phyloP scores from a whole-genome alignment of 2,113 vertebrate species.

The Apodemus speciosus region DNA sequence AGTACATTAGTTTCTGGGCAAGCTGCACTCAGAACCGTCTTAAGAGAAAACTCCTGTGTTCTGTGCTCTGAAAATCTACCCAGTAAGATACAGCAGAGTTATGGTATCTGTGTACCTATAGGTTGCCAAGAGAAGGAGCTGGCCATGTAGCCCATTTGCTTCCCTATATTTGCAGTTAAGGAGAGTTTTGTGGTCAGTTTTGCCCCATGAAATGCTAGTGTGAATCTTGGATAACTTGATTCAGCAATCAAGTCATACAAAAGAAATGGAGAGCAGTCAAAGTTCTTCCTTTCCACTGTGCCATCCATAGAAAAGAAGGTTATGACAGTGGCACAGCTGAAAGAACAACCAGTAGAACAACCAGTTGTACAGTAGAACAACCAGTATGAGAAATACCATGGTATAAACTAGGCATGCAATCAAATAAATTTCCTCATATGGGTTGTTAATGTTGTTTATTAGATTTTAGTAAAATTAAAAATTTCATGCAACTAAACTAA shows the following conservation, averaged over 20 bases:
- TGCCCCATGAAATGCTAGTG: not conserved
- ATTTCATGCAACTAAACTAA: not conserved
- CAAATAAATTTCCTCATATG: not conserved
- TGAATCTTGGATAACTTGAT: no score
- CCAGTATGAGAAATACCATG: not conserved
- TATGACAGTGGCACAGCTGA: not conserved
- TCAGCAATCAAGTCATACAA: no score
- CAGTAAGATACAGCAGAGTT: not conserved
- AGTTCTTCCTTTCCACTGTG: not conserved
- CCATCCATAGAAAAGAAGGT: not conserved
- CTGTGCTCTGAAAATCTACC: not conserved
- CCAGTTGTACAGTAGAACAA: not conserved
- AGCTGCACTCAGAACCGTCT: not conserved
- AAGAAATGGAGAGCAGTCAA: not conserved
- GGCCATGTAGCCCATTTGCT: not conserved
- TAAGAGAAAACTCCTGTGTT: not conserved
- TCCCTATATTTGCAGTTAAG: not conserved
- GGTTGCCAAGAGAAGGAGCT: not conserved
- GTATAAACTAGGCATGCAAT: not conserved
- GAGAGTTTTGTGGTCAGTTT: not conserved
- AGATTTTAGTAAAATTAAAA: conserved; percentile 8
- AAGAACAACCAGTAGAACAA: not conserved
- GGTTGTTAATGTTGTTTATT: not conserved
- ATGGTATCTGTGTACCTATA: not conserved
- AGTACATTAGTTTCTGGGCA: not conserved